Base-by-base conservation (phyloP, 2,113 vertebrate genomes). In the Antechinus stuartii region DNA sequence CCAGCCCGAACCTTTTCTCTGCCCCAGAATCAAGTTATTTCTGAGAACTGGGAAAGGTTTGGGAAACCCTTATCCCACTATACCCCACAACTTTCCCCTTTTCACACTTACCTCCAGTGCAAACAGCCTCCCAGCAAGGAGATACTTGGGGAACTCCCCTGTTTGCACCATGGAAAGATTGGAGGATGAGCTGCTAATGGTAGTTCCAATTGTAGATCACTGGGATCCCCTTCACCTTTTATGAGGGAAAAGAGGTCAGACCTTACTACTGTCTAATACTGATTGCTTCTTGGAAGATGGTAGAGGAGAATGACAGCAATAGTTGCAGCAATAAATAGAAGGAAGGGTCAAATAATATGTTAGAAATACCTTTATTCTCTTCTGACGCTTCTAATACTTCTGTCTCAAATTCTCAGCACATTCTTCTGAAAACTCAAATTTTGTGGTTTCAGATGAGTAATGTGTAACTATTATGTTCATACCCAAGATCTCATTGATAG, bases 51-150 rank as follows among this genome's bases (percentile, higher is more conserved):
- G 94, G 56, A 98, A 98, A 98, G 98, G 98, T 97, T 98, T 98
- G 98, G 98, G 97, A 98, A 98, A 97, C 98, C 98, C 98, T 97
- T 91, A 98, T 54, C 97, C 98, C 97, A 98, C 95, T 96, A 98
- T 96, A 96, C 95, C 98, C 98, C 98, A 98, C 98, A 97, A 95
- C 96, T 96, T 94, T 94, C 98, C 98, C 98, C 96, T 95, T 84
- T 96, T 98, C 96, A 98, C 98, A 99, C 99, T 99, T 99, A 99
- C 99, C 99, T 99, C 98, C 98, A 98, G 96, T 97, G 98, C 98
- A 98, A 98, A 97, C 95, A 97, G 96, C 96, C 97, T 98, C 49
- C 96, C 97, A 98, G 97, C 96, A 98, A 98, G 98, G 98, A 98
- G 97, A 96, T 98, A 98, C 91, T 98, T 98, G 96, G 97, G 97